Conservation (phyloP, 2,888 invertebrate species). For the Sicus ferrugineus region DNA sequence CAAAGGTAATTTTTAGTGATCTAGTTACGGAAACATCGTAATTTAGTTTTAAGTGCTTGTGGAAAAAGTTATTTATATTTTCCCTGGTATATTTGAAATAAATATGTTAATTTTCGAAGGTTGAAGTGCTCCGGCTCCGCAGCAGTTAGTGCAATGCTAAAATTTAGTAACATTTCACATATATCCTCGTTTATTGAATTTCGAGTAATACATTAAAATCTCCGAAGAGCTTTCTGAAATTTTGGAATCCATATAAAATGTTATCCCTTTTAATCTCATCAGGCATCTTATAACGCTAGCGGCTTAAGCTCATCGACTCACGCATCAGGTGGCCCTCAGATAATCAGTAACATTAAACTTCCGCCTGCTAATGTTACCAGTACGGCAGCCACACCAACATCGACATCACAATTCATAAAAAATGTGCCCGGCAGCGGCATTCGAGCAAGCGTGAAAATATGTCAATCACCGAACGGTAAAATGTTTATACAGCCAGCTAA, state of each 20-base stretch:
- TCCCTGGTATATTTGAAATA: too few relatives aligned
- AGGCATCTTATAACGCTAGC: slow-evolving; percentile 16
- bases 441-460: slow-evolving; percentile 59
- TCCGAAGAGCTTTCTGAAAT: too few relatives aligned
- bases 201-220: too few relatives aligned
- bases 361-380: slow-evolving; percentile 42
- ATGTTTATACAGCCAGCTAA: slow-evolving; percentile 60
- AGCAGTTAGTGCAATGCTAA: too few relatives aligned
- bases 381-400: slow-evolving; percentile 34
- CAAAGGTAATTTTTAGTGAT: slow-evolving; percentile 25
- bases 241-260: too few relatives aligned
- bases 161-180: too few relatives aligned
- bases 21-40: too few relatives aligned
- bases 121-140: too few relatives aligned
- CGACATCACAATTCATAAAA: slow-evolving; percentile 47
- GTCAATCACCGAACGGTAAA: slow-evolving; percentile 60
- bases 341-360: slow-evolving; percentile 58
- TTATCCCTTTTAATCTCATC: too few relatives aligned
- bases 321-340: slow-evolving; percentile 45
- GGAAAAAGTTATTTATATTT: too few relatives aligned
- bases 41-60: not conserved
- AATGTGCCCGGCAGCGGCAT: slow-evolving; percentile 55
- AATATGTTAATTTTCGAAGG: too few relatives aligned
- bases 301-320: slow-evolving; percentile 27
- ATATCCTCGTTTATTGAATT: too few relatives aligned